A percentile compares a stretch with the other conserved stretches of the same genome.
Evolutionary conservation across 2,797 vertebrate genomes (phyloP).

Genomic region (Sebastes jordani): DNA sequence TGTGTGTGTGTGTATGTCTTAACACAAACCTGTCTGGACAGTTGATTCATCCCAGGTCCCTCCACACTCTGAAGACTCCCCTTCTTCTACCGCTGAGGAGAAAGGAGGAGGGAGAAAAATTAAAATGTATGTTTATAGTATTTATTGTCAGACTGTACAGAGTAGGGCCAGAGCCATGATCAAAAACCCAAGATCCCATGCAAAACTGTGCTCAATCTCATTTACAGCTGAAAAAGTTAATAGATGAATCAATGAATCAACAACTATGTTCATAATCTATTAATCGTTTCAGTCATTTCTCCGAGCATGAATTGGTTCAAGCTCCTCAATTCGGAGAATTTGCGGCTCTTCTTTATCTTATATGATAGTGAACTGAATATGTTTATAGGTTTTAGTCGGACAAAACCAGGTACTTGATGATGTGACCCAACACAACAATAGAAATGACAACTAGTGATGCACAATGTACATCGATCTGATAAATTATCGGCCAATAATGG

Average conservation of each 20-base stretch:
- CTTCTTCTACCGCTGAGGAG: constrained; percentile 91
- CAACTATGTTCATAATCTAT: background rate
- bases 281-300: background rate
- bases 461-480: background rate
- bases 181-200: background rate
- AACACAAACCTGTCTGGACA: constrained; percentile 91
- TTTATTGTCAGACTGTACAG: background rate
- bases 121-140: constrained; percentile 1
- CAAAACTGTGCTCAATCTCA: background rate
- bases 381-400: background rate
- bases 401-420: background rate
- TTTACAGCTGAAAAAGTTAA: background rate
- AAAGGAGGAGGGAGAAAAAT: constrained; percentile 14
- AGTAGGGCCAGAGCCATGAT: background rate
- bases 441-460: too few species aligned
- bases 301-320: background rate
- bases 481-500: background rate
- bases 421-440: background rate
- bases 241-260: background rate
- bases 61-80: constrained; percentile 91
- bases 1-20: constrained; percentile 28
- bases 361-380: background rate
- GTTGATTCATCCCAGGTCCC: constrained; percentile 92
- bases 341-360: background rate
- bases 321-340: background rate